A percentile compares a stretch with the other conserved stretches of the same genome.
Evolutionary conservation across 2,113 vertebrate species (phyloP).

Genomic region (Plecturocebus donacophilus): DNA sequence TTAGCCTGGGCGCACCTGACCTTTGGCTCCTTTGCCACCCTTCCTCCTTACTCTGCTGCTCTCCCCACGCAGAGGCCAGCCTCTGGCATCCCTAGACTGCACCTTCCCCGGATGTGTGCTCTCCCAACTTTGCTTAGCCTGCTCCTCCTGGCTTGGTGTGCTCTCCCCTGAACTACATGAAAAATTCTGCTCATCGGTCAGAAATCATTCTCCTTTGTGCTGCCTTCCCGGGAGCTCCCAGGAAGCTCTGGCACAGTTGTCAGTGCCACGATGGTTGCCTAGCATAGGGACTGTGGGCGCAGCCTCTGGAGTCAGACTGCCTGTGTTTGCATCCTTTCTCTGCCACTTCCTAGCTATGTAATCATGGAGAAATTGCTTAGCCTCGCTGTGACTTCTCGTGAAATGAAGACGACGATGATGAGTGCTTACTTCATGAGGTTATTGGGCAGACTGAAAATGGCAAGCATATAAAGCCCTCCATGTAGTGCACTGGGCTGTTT

Average conservation of each 20-base stretch:
- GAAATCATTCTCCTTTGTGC: too few species aligned
- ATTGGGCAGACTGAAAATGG: neutral
- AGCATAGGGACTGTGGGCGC: too few species aligned
- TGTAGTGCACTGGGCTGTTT: neutral
- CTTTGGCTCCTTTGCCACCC: neutral
- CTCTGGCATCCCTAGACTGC: neutral
- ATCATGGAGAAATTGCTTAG: neutral
- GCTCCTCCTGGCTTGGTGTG: neutral
- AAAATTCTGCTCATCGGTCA: neutral
- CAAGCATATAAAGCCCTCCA: neutral
- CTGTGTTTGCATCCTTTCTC: neutral
- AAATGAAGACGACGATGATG: neutral
- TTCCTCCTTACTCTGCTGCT: neutral
- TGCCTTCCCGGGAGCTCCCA: neutral
- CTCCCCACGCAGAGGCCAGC: neutral
- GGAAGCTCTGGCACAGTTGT: rapidly evolving
- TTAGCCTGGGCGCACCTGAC: neutral
- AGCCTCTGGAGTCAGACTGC: neutral
- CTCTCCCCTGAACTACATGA: too few species aligned
- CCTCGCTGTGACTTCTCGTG: neutral
- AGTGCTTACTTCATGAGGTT: neutral
- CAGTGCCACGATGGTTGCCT: rapidly evolving
- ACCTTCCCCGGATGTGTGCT: neutral
- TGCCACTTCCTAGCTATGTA: neutral
- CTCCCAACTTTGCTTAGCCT: neutral